Percentiles rank a stretch among this genome's conserved stretches.
Conservation (phyloP, 2,888 invertebrate genomes). For the Miltochrista miniata region DNA sequence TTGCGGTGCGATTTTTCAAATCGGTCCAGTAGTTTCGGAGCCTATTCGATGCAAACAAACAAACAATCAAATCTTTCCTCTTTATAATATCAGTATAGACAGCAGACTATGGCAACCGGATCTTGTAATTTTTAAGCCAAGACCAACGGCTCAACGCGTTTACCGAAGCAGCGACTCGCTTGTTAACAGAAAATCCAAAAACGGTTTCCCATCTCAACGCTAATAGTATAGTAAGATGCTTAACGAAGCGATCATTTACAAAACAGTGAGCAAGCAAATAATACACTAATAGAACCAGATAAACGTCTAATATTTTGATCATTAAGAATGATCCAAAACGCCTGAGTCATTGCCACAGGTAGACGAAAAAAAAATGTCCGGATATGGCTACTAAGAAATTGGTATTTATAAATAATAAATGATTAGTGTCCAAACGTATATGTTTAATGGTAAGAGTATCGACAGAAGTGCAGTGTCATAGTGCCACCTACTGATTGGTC, state of each 20-base stretch:
- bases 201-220: too few species aligned
- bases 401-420: slow-evolving; percentile 52
- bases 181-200: too few species aligned
- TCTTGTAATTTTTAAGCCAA: too few species aligned
- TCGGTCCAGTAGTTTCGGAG: too few species aligned
- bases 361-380: slow-evolving; percentile 5
- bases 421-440: slow-evolving; percentile 54
- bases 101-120: too few species aligned
- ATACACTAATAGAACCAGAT: neutral
- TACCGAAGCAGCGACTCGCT: too few species aligned
- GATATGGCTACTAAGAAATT: slow-evolving; percentile 22
- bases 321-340: neutral
- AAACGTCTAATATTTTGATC: neutral
- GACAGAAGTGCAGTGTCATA: slow-evolving; percentile 29
- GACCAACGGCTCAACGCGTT: too few species aligned
- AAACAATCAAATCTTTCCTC: too few species aligned
- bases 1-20: too few species aligned
- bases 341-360: slow-evolving; percentile 8
- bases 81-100: too few species aligned
- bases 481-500: slow-evolving; percentile 27
- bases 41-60: too few species aligned
- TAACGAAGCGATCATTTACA: neutral
- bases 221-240: too few species aligned
- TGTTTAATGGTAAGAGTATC: slow-evolving; percentile 20
- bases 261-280: neutral